A percentile compares a stretch with the other conserved stretches of the same genome.
phyloP scores from a whole-genome alignment of 2,113 vertebrate species.

The Silurus asotus region DNA sequence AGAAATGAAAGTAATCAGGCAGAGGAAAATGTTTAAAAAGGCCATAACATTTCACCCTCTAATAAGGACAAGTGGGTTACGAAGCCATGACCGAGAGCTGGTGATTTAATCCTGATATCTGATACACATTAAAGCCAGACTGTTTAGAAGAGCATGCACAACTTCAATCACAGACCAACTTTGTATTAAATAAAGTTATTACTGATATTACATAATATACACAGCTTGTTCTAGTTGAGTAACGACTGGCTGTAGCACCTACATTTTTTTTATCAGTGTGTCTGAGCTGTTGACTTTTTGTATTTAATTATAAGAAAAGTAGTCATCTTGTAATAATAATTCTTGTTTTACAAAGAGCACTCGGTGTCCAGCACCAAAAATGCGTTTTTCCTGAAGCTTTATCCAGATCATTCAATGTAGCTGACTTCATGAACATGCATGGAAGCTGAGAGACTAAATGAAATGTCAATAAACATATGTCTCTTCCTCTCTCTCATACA shows the following conservation, averaged over 20 bases:
- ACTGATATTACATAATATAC: conserved; percentile 35
- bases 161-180: conserved; percentile 49
- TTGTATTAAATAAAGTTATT: conserved; percentile 38
- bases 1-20: background rate
- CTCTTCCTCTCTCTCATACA: background rate
- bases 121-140: conserved; percentile 13
- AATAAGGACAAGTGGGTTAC: conserved; percentile 32
- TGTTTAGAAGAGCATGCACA: conserved; percentile 50
- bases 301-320: conserved; percentile 30
- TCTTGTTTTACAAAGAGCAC: conserved; percentile 11
- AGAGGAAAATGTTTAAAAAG: background rate
- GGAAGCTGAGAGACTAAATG: background rate
- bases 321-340: conserved; percentile 20
- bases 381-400: conserved; percentile 20
- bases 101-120: conserved; percentile 61
- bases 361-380: conserved; percentile 72
- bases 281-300: conserved; percentile 6
- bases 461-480: background rate
- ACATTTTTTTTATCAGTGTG: conserved; percentile 2
- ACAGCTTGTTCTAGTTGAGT: conserved; percentile 32
- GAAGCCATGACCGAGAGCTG: conserved; percentile 57
- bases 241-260: conserved; percentile 47
- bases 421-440: conserved; percentile 20
- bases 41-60: conserved; percentile 32
- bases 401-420: background rate